Percentiles rank a stretch among this genome's conserved stretches.
These are phyloP conservation scores for Prunella fulvescens DNA, from an alignment of 2,113 vertebrate species.

Conservation along the genomic window DNA sequence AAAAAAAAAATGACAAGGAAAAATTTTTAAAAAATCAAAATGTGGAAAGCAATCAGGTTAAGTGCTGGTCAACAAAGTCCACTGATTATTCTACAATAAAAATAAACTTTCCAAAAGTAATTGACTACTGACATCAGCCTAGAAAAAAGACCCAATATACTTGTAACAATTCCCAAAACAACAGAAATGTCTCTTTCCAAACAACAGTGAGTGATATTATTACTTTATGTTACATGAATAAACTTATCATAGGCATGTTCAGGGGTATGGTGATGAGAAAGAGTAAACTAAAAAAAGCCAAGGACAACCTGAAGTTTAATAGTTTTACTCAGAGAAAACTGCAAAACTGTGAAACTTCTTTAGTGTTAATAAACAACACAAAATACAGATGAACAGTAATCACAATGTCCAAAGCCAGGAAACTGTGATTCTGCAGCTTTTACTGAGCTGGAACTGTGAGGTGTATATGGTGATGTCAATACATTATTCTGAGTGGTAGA, in stretches of 20 bases:
- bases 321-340: neutral
- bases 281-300: neutral
- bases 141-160: neutral
- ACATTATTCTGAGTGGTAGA: neutral
- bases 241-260: neutral
- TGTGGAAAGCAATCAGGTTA: neutral
- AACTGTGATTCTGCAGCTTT: neutral
- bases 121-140: neutral
- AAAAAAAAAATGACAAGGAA: neutral
- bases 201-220: neutral
- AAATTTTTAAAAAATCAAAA: neutral
- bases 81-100: neutral
- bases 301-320: neutral
- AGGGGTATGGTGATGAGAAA: neutral
- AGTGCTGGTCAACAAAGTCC: neutral
- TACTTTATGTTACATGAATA: neutral
- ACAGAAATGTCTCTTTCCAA: neutral
- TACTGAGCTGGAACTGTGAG: neutral
- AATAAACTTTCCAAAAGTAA: neutral
- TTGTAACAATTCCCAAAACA: neutral
- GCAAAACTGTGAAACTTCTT: neutral
- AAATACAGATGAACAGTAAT: neutral
- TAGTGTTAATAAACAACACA: neutral
- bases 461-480: neutral
- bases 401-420: neutral